These are phyloP conservation scores for Pterophyllum scalare DNA, from an alignment of 2,113 vertebrate genomes.

Conservation along the genomic window DNA sequence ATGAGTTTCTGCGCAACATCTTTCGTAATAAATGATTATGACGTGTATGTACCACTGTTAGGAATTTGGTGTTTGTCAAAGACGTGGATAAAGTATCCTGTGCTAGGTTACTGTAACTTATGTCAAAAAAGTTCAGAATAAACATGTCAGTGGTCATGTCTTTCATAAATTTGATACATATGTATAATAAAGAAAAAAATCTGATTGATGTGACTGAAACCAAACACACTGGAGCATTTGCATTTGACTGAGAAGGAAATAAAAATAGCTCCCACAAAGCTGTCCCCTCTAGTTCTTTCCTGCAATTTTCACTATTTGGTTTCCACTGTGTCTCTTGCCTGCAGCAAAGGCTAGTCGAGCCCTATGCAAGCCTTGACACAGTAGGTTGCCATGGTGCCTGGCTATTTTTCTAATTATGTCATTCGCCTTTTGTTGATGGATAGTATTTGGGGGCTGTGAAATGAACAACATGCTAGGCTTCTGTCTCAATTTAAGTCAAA, in stretches of 20 bases:
- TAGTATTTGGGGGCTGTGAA: conserved; percentile 37
- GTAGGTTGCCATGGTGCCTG: conserved; percentile 51
- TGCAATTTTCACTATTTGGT: conserved; percentile 59
- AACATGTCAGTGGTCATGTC: not conserved
- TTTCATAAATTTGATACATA: not conserved
- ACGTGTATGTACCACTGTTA: not conserved
- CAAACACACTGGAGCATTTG: not conserved
- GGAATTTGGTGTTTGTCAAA: not conserved
- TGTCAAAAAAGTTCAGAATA: not conserved
- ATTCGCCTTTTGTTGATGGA: conserved; percentile 26
- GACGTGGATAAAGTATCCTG: not conserved
- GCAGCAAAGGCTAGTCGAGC: conserved; percentile 50
- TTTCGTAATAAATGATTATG: not conserved
- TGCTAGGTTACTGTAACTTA: not conserved
- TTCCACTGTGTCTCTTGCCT: conserved; percentile 53
- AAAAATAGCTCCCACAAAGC: conserved; percentile 20
- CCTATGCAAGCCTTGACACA: conserved; percentile 56
- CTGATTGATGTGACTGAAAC: not conserved
- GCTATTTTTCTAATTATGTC: conserved; percentile 63
- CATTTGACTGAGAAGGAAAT: conserved; percentile 31
- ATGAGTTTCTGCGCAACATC: not conserved
- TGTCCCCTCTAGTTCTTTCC: conserved; percentile 25
- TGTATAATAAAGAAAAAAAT: not conserved
- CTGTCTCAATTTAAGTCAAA: conserved; percentile 15
- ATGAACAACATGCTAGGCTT: conserved; percentile 40